A percentile compares a stretch with the other conserved stretches of the same genome.
These are phyloP conservation scores for Pelochelys cantorii DNA, from an alignment of 2,797 vertebrate genomes.

Conservation along the genomic window DNA sequence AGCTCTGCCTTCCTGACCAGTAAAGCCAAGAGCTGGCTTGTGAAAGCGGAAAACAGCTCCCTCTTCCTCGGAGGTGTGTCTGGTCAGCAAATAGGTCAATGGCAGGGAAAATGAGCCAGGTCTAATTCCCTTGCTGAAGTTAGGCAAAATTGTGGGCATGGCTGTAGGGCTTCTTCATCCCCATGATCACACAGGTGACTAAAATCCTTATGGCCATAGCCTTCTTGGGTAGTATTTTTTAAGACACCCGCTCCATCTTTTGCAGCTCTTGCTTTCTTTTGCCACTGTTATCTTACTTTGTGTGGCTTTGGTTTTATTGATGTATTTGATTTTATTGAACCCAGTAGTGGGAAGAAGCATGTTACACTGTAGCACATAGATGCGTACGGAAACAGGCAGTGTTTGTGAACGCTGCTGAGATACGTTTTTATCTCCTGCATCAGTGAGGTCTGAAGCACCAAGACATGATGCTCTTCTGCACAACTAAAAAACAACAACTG, in stretches of 20 bases:
- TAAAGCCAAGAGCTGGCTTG: neutral
- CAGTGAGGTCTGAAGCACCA: neutral
- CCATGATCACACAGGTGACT: fast-evolving
- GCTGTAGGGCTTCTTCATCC: neutral
- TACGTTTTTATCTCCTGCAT: neutral
- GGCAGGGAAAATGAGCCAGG: neutral
- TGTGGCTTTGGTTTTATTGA: constrained; percentile 8
- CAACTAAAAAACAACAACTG: neutral
- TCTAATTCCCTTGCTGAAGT: neutral
- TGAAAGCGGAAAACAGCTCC: neutral
- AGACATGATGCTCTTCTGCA: neutral
- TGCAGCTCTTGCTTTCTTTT: constrained; percentile 8
- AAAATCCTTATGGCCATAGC: neutral
- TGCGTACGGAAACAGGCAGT: neutral
- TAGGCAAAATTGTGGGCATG: neutral
- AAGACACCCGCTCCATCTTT: neutral
- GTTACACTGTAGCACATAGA: neutral
- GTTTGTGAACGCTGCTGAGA: neutral
- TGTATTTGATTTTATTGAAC: constrained; percentile 1
- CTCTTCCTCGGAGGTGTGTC: neutral
- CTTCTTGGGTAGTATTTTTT: neutral
- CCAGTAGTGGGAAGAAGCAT: constrained; percentile 2
- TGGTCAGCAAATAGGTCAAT: neutral
- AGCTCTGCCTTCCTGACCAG: neutral
- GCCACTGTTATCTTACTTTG: neutral